phyloP scores from a whole-genome alignment of 2,797 vertebrate genomes.

The Potorous gilbertii region DNA sequence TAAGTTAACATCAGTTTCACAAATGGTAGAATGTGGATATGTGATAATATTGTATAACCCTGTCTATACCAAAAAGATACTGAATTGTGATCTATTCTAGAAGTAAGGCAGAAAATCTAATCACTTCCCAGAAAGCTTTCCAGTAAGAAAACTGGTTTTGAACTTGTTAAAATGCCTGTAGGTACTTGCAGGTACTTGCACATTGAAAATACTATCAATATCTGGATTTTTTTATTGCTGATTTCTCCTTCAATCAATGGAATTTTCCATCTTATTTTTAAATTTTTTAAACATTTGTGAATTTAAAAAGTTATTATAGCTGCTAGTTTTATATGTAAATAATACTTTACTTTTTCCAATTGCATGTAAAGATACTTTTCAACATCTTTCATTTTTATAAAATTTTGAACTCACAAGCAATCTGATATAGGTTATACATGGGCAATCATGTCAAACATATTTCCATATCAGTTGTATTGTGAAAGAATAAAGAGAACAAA shows the following conservation, averaged over 20 bases:
- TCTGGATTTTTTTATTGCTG: background rate
- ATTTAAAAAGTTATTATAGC: background rate
- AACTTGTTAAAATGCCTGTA: background rate
- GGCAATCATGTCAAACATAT: background rate
- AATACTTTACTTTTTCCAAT: background rate
- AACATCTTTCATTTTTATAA: background rate
- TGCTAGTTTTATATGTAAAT: background rate
- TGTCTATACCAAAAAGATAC: background rate
- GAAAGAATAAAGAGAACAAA: background rate
- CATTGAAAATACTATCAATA: background rate
- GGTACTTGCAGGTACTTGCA: background rate
- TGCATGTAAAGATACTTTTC: background rate
- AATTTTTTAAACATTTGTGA: background rate
- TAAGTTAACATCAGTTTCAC: background rate
- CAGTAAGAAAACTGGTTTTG: background rate
- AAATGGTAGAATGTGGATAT: background rate
- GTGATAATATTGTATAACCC: background rate
- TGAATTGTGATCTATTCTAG: background rate
- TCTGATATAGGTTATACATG: background rate
- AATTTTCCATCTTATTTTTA: background rate
- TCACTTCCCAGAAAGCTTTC: background rate
- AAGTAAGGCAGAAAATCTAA: background rate
- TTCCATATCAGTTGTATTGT: background rate
- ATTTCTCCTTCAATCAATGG: background rate
- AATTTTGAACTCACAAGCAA: background rate